A percentile compares a stretch with the other conserved stretches of the same genome.
Evolutionary conservation across 2,113 vertebrate species (phyloP).

Genomic region (Cebus imitator): DNA sequence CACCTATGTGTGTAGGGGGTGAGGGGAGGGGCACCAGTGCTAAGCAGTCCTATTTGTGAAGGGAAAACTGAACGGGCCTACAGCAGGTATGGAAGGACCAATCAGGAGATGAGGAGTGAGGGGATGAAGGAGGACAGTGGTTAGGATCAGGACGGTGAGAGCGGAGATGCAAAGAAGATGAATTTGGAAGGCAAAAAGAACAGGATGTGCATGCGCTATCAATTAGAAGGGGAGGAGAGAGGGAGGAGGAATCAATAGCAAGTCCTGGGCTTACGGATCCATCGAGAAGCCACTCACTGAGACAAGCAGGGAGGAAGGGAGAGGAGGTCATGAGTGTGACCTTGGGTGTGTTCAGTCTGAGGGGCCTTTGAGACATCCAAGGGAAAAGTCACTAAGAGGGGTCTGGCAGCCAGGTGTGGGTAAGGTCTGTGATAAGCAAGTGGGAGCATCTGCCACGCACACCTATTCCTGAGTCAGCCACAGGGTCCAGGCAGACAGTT

Average conservation of each 20-base stretch:
- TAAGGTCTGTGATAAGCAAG: fast-evolving
- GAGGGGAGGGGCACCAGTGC: neutral
- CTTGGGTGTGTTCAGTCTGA: neutral
- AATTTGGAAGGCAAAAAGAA: neutral
- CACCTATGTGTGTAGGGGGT: fast-evolving
- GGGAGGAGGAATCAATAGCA: neutral
- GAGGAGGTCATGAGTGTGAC: fast-evolving
- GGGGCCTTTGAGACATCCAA: neutral
- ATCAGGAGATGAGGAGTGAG: neutral
- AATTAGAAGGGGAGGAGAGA: neutral
- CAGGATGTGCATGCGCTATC: neutral
- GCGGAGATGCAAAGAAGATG: neutral
- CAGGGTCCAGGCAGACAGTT: no score
- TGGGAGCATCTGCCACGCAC: neutral
- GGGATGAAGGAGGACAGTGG: neutral
- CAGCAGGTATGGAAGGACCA: neutral
- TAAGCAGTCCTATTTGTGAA: neutral
- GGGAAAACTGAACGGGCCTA: neutral
- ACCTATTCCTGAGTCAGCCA: neutral
- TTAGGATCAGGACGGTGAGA: neutral
- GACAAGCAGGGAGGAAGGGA: fast-evolving
- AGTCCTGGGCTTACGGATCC: neutral
- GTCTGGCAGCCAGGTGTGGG: no score
- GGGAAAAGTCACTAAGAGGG: neutral
- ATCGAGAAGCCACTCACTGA: neutral